Percentiles rank a stretch among this genome's conserved stretches.
Evolutionary conservation across 92 coral and sea anemone genomes (phyloP).

Genomic region (Heliopora coerulea): DNA sequence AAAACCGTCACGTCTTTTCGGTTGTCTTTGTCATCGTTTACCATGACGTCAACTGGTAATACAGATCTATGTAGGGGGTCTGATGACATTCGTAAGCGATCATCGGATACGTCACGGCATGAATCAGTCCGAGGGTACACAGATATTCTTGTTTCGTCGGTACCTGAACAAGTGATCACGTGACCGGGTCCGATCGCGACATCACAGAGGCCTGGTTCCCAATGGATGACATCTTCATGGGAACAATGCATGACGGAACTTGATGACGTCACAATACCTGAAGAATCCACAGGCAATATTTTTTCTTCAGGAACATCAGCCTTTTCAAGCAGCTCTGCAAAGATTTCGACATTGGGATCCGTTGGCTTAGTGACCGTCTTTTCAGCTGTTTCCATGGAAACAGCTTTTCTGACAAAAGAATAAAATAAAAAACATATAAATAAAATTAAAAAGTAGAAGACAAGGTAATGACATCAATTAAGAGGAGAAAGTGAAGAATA

Average conservation of each 20-base stretch:
- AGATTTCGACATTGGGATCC: conserved; percentile 17
- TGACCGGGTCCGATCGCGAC: conserved; percentile 17
- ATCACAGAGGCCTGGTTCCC: conserved; percentile 33
- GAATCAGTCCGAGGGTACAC: conserved; percentile 12
- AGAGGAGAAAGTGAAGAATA: no score
- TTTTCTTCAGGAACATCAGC: background rate
- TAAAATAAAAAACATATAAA: no score
- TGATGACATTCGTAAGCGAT: background rate
- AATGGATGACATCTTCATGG: background rate
- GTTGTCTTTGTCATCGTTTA: background rate
- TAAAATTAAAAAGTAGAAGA: no score
- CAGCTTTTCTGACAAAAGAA: background rate
- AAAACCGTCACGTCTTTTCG: background rate
- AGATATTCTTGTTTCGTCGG: conserved; percentile 2
- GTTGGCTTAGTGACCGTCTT: background rate
- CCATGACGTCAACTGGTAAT: background rate
- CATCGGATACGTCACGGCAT: background rate
- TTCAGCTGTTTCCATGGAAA: background rate
- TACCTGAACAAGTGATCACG: conserved; percentile 2
- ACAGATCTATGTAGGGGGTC: background rate
- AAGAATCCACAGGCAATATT: background rate
- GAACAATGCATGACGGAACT: conserved; percentile 8
- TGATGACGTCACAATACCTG: background rate
- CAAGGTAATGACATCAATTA: no score
- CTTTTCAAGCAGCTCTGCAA: conserved; percentile 14